Evolutionary conservation across 2,888 invertebrate species (phyloP).

Genomic region (Camponotus fellah): DNA sequence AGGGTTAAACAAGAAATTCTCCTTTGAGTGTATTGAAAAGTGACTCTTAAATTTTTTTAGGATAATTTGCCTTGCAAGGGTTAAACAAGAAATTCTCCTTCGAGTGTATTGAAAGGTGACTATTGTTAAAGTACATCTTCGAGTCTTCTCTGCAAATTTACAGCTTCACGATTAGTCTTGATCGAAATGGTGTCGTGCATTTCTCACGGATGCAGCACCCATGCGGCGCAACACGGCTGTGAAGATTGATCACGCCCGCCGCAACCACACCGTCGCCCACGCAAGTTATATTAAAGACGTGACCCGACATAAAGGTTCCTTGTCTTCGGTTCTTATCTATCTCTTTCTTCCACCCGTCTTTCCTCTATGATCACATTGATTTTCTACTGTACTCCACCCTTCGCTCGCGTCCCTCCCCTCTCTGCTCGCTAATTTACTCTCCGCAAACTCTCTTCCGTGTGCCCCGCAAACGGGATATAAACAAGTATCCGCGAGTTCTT

Average conservation of each 20-base stretch:
- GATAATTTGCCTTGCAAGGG: not conserved
- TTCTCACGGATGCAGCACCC: conserved; percentile 51
- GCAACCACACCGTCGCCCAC: conserved; percentile 71
- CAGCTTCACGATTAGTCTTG: not conserved
- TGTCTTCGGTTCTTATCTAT: conserved; percentile 64
- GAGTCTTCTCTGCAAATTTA: not conserved
- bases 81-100: not conserved
- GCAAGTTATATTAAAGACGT: conserved; percentile 84
- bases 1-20: not conserved
- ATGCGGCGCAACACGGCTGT: conserved; percentile 66
- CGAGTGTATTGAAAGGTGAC: not conserved
- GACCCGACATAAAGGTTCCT: conserved; percentile 83
- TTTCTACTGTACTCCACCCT: conserved; percentile 65
- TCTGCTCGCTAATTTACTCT: conserved; percentile 68
- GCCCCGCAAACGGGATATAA: conserved; percentile 51
- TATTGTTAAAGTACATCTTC: not conserved
- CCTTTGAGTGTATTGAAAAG: not conserved
- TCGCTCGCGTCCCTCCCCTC: conserved; percentile 22
- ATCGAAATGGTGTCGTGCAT: not conserved
- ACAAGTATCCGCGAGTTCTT: conserved; percentile 59
- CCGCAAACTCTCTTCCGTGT: conserved; percentile 55
- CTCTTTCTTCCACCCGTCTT: conserved; percentile 49
- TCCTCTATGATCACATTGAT: conserved; percentile 75
- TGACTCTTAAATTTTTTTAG: too few species aligned
- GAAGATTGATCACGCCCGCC: conserved; percentile 81